phyloP scores from a whole-genome alignment of 1,140 invertebrate species.

The Chlorops oryzae region DNA sequence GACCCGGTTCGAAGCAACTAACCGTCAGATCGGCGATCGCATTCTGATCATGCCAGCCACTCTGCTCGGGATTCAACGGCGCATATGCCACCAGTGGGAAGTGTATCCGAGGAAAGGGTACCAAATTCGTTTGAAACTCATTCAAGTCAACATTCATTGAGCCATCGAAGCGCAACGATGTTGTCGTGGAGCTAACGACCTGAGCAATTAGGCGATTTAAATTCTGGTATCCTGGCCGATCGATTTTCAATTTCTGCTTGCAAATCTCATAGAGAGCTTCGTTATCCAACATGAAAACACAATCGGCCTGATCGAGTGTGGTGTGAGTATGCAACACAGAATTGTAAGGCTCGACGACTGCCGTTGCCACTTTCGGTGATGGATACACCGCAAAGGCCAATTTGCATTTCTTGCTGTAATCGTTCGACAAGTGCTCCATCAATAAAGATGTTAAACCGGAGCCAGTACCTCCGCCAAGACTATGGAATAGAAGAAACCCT shows the following conservation, averaged over 20 bases:
- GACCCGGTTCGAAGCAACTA: conserved; percentile 70
- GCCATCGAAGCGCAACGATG: conserved; percentile 76
- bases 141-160: conserved; percentile 77
- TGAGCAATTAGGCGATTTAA: conserved; percentile 68
- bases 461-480: conserved; percentile 75
- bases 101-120: conserved; percentile 70
- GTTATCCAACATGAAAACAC: conserved; percentile 78
- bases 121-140: conserved; percentile 72
- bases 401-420: conserved; percentile 61
- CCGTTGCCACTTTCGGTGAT: conserved; percentile 68
- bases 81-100: conserved; percentile 75
- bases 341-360: conserved; percentile 85
- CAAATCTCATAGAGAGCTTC: conserved; percentile 83
- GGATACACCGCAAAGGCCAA: conserved; percentile 71
- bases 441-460: conserved; percentile 64
- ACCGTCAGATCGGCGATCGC: conserved; percentile 68
- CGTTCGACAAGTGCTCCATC: conserved; percentile 59
- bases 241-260: conserved; percentile 62
- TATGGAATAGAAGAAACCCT: conserved; percentile 76
- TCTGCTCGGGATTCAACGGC: conserved; percentile 63
- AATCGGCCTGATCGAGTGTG: conserved; percentile 70
- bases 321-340: conserved; percentile 71
- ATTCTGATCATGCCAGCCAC: conserved; percentile 65
- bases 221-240: conserved; percentile 68
- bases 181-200: conserved; percentile 67